phyloP scores from a whole-genome alignment of 2,888 invertebrate species.

The Heliconius ethilla region DNA sequence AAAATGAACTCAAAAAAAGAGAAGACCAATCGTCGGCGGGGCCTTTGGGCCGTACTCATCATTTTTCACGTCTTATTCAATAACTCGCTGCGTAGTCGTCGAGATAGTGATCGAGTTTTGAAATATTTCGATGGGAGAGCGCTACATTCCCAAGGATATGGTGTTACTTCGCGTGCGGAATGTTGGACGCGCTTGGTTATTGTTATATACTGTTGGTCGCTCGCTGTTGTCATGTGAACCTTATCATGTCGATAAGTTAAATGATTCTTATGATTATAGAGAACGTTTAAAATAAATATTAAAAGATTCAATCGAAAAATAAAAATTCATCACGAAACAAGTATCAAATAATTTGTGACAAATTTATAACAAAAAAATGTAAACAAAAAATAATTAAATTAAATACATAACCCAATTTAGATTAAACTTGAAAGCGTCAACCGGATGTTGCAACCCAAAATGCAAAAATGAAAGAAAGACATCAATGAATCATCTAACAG shows the following conservation, averaged over 20 bases:
- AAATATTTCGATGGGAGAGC: slow-evolving; percentile 78
- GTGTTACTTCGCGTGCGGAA: slow-evolving; percentile 81
- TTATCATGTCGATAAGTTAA: slow-evolving; percentile 3
- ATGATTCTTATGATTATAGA: not conserved
- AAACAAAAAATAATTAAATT: not conserved
- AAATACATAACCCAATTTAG: slow-evolving; percentile 44
- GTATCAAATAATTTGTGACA: not conserved
- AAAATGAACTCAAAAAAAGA: slow-evolving; percentile 54
- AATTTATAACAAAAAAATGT: not conserved
- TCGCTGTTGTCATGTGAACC: slow-evolving; percentile 39
- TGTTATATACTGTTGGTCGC: slow-evolving; percentile 42
- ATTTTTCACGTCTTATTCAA: slow-evolving; percentile 83
- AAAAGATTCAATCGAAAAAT: not conserved
- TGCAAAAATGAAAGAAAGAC: slow-evolving; percentile 49
- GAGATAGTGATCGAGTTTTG: slow-evolving; percentile 80
- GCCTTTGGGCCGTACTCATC: slow-evolving; percentile 75
- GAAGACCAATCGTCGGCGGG: slow-evolving; percentile 66
- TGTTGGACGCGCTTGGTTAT: slow-evolving; percentile 56
- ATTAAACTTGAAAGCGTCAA: slow-evolving; percentile 47
- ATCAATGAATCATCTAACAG: slow-evolving; percentile 55
- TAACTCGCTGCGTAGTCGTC: slow-evolving; percentile 77
- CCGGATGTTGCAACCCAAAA: slow-evolving; percentile 51
- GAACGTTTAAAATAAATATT: not conserved
- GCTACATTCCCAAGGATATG: slow-evolving; percentile 80
- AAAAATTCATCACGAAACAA: not conserved